These are phyloP conservation scores for Peromyscus polionotus DNA, from an alignment of 2,113 vertebrate species.

Conservation along the genomic window DNA sequence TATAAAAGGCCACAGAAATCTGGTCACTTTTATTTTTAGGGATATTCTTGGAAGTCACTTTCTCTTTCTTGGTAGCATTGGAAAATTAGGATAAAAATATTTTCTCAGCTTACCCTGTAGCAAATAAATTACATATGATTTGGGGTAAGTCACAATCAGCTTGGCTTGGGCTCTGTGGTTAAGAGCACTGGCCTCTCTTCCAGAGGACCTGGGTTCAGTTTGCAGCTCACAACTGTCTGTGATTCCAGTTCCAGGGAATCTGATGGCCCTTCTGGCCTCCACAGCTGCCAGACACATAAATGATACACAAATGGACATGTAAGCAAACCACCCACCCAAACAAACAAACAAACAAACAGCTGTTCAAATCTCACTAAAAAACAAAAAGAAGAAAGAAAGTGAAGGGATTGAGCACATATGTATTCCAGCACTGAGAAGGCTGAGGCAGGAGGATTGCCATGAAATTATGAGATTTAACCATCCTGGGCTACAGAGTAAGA, in stretches of 20 bases:
- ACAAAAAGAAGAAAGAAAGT: not conserved
- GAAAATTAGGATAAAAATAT: constrained; percentile 20
- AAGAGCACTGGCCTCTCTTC: not conserved
- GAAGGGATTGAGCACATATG: not conserved
- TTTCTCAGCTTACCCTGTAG: not conserved
- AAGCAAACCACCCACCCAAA: not conserved
- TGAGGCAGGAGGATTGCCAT: not conserved
- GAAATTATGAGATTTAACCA: not conserved
- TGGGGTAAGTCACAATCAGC: not conserved
- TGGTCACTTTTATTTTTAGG: not conserved
- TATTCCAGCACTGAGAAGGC: not conserved
- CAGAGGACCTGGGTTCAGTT: not conserved
- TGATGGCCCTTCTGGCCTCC: not conserved
- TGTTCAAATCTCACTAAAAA: not conserved
- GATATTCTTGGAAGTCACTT: not conserved
- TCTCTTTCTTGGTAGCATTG: not conserved
- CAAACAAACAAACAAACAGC: too few relatives aligned
- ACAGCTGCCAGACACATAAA: not conserved
- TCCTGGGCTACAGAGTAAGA: not conserved
- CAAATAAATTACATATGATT: constrained; percentile 27
- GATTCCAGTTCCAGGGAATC: not conserved
- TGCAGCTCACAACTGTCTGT: not conserved
- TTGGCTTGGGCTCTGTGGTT: not conserved
- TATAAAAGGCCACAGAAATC: not conserved
- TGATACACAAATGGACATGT: not conserved